Evolutionary conservation across 2,113 vertebrate species (phyloP).

Genomic region (Boulengeromyrus knoepffleri): DNA sequence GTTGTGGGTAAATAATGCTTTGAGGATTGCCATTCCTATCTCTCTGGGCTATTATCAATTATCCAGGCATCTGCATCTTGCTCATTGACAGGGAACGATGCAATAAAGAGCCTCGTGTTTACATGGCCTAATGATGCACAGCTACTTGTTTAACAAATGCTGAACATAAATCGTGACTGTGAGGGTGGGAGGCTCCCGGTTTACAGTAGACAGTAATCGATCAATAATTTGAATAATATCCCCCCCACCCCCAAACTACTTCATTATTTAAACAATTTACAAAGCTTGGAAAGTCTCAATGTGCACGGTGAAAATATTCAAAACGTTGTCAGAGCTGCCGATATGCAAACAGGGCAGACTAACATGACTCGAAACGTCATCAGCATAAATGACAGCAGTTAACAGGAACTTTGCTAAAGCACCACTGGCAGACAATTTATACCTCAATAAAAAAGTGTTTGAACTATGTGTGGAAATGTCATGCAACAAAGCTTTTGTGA

Average conservation of each 20-base stretch:
- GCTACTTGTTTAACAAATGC: neutral
- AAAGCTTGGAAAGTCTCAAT: neutral
- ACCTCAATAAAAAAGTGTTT: neutral
- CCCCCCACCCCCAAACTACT: neutral
- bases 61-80: neutral
- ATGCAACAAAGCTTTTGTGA: neutral
- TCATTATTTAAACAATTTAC: neutral
- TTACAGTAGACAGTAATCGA: neutral
- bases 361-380: neutral
- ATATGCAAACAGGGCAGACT: neutral
- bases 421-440: neutral
- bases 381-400: neutral
- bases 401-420: neutral
- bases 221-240: neutral
- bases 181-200: neutral
- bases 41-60: constrained; percentile 1
- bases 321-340: neutral
- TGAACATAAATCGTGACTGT: neutral
- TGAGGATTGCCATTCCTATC: neutral
- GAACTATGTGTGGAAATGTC: neutral
- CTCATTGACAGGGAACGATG: neutral
- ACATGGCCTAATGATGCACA: neutral
- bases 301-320: neutral
- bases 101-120: neutral
- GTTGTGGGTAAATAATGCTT: neutral